Evolutionary conservation across 2,113 vertebrate species (phyloP).

Genomic region (Brachirus orientalis): DNA sequence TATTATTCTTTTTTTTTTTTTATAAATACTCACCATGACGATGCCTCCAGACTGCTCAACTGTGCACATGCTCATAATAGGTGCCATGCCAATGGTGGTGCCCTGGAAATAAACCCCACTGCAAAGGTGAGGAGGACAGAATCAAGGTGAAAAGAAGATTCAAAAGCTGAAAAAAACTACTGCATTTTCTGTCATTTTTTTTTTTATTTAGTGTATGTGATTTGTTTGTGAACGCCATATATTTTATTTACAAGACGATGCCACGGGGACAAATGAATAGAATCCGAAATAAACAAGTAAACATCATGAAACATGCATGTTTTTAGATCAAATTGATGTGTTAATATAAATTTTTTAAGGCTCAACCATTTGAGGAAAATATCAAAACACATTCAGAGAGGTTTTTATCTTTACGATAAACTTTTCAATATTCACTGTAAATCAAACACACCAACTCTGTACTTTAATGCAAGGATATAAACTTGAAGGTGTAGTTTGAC

Average conservation of each 20-base stretch:
- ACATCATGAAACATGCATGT: too few relatives aligned
- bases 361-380: neutral
- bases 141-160: neutral
- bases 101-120: slow-evolving; percentile 98
- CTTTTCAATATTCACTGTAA: too few relatives aligned
- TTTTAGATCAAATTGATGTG: too few relatives aligned
- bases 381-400: neutral
- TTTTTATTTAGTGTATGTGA: too few relatives aligned
- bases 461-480: too few relatives aligned
- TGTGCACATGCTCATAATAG: slow-evolving; percentile 99
- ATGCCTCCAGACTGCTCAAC: slow-evolving; percentile 96
- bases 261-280: neutral
- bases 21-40: slow-evolving; percentile 96
- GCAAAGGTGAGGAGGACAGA: slow-evolving; percentile 50
- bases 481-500: too few relatives aligned
- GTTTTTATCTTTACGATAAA: too few relatives aligned
- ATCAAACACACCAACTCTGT: too few relatives aligned
- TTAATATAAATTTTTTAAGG: too few relatives aligned
- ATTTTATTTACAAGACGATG: too few relatives aligned
- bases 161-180: too few relatives aligned
- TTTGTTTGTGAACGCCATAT: too few relatives aligned
- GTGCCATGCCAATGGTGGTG: slow-evolving; percentile 98
- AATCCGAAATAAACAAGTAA: neutral
- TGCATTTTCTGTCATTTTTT: neutral
- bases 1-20: neutral